Evolutionary conservation across 2,113 vertebrate species (phyloP).

Genomic region (Proterorhinus semilunaris): DNA sequence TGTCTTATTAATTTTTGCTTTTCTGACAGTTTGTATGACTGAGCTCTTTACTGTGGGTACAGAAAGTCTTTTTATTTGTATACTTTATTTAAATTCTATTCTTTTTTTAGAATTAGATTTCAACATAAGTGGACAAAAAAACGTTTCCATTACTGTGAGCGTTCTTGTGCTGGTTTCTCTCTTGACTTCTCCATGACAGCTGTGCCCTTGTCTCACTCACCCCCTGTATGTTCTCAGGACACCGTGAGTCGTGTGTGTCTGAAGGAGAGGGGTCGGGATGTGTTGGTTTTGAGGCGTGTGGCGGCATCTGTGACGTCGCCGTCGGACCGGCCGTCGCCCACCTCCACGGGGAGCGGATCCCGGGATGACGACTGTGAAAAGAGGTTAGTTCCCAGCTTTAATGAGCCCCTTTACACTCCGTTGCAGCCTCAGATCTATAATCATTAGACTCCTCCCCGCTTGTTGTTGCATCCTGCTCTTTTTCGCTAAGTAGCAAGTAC

Average conservation of each 20-base stretch:
- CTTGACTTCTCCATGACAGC: not conserved
- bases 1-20: too few species aligned
- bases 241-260: conserved; percentile 80
- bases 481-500: conserved; percentile 22
- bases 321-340: conserved; percentile 83
- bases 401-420: conserved; percentile 25
- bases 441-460: conserved; percentile 25
- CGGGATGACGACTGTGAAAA: conserved; percentile 76
- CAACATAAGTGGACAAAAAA: too few species aligned
- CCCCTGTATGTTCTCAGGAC: conserved; percentile 64
- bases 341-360: conserved; percentile 69
- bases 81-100: too few species aligned
- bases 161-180: not conserved
- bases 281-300: conserved; percentile 91
- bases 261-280: conserved; percentile 85
- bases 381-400: conserved; percentile 64
- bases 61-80: not conserved
- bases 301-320: conserved; percentile 68
- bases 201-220: conserved; percentile 27
- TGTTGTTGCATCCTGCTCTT: not conserved
- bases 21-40: not conserved
- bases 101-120: too few species aligned
- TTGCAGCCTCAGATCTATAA: conserved; percentile 34
- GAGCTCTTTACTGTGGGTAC: not conserved
- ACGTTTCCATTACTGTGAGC: too few species aligned